phyloP scores from a whole-genome alignment of 1,140 invertebrate genomes.

The Drosophila willistoni region DNA sequence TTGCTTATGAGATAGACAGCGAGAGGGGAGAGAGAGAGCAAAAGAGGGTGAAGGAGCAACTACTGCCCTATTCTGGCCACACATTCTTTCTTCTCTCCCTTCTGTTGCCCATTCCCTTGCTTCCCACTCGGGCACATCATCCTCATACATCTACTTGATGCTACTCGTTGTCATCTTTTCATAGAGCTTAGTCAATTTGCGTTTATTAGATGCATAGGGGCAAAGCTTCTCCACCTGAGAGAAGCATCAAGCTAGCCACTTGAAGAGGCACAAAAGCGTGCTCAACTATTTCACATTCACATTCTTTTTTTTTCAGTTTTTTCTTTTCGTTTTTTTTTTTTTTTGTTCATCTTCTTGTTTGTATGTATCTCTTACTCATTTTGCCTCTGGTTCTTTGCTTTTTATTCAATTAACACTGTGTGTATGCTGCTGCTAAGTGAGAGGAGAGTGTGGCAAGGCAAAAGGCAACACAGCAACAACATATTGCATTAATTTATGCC shows the following conservation, averaged over 20 bases:
- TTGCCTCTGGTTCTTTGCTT: slow-evolving; percentile 27
- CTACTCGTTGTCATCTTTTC: slow-evolving; percentile 12
- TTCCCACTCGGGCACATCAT: too few relatives aligned
- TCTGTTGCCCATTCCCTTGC: background rate
- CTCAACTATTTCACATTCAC: slow-evolving; percentile 50
- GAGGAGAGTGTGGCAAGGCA: slow-evolving; percentile 9
- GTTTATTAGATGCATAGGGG: slow-evolving; percentile 29
- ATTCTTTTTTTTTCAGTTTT: slow-evolving; percentile 44
- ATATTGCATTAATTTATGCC: slow-evolving; percentile 19
- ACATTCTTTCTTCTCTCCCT: background rate
- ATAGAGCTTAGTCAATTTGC: slow-evolving; percentile 25
- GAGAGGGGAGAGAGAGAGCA: too few relatives aligned
- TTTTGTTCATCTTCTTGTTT: slow-evolving; percentile 39
- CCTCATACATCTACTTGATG: background rate
- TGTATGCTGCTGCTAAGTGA: too few relatives aligned
- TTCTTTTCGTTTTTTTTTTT: slow-evolving; percentile 31
- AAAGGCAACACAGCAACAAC: slow-evolving; percentile 9
- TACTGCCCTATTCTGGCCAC: background rate
- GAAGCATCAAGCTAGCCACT: background rate
- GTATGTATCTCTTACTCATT: background rate
- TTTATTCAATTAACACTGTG: slow-evolving; percentile 30
- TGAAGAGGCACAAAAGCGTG: slow-evolving; percentile 40
- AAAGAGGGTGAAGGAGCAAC: background rate
- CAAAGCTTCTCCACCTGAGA: background rate
- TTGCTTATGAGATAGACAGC: too few relatives aligned